These are phyloP conservation scores for Ceratina japonica DNA, from an alignment of 1,140 invertebrate genomes.

Conservation along the genomic window DNA sequence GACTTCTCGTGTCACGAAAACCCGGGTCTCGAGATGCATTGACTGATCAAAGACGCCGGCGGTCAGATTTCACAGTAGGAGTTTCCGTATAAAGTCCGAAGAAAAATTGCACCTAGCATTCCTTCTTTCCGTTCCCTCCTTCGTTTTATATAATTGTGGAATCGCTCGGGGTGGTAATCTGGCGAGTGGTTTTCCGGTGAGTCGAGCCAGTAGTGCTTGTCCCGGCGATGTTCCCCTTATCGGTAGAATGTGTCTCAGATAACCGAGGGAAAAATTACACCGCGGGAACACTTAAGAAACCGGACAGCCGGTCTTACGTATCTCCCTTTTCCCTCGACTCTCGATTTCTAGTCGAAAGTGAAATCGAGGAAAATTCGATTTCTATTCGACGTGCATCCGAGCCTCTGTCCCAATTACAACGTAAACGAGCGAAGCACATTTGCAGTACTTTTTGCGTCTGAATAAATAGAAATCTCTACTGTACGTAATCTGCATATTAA, in stretches of 20 bases:
- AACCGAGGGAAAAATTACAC: slow-evolving; percentile 22
- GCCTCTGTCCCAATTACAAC: too few species aligned
- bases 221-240: slow-evolving; percentile 34
- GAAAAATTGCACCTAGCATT: not conserved
- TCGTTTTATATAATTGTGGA: not conserved
- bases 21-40: not conserved
- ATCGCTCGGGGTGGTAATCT: slow-evolving; percentile 10
- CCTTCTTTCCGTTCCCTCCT: too few species aligned
- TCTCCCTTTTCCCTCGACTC: not conserved
- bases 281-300: slow-evolving; percentile 27
- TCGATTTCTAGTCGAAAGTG: slow-evolving; percentile 3
- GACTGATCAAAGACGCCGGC: not conserved
- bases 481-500: too few species aligned
- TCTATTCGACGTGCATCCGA: not conserved
- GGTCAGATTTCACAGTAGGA: not conserved
- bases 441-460: too few species aligned
- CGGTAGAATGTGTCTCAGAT: slow-evolving; percentile 37
- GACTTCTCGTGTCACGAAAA: slow-evolving; percentile 8
- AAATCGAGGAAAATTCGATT: slow-evolving; percentile 8
- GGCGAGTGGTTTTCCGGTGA: slow-evolving; percentile 26
- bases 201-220: slow-evolving; percentile 40
- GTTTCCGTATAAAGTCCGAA: not conserved
- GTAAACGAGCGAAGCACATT: too few species aligned
- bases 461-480: too few species aligned
- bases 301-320: slow-evolving; percentile 19